These are phyloP conservation scores for Caenorhabditis zanzibari DNA, from an alignment of 2,888 invertebrate species.

Conservation along the genomic window DNA sequence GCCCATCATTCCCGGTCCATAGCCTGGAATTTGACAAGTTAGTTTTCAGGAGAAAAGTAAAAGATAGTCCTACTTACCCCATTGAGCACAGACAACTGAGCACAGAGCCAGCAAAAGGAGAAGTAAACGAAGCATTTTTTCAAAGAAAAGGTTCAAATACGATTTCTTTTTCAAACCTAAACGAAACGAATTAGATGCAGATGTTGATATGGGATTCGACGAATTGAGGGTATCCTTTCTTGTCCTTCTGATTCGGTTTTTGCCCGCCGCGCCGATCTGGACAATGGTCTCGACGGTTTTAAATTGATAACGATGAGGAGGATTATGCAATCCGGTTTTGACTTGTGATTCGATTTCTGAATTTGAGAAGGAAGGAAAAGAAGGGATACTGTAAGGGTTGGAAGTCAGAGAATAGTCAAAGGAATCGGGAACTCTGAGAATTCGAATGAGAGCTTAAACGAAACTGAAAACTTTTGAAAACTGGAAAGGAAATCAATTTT, in stretches of 20 bases:
- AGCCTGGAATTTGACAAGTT: not conserved
- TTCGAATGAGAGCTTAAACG: not conserved
- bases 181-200: conserved; percentile 18
- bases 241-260: conserved; percentile 36
- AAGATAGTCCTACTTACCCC: conserved; percentile 1
- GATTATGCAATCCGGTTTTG: not conserved
- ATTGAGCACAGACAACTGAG: conserved; percentile 24
- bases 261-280: conserved; percentile 7
- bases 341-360: conserved; percentile 4
- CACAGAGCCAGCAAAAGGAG: conserved; percentile 13
- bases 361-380: not conserved
- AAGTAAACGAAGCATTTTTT: conserved; percentile 4
- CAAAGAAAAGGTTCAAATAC: not conserved
- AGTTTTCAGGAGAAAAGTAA: too few relatives aligned
- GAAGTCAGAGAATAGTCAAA: not conserved
- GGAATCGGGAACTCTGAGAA: not conserved
- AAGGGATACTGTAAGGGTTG: not conserved
- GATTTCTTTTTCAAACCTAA: not conserved
- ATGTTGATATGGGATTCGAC: conserved; percentile 35
- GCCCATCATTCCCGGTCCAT: conserved; percentile 48
- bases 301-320: not conserved
- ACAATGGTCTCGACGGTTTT: conserved; percentile 21
- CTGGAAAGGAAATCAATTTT: too few relatives aligned
- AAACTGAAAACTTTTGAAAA: too few relatives aligned
- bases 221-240: conserved; percentile 16